Evolutionary conservation across 2,113 vertebrate genomes (phyloP), one percentile per base, ranked within the genome.

Genomic region (Narcine bancroftii): DNA sequence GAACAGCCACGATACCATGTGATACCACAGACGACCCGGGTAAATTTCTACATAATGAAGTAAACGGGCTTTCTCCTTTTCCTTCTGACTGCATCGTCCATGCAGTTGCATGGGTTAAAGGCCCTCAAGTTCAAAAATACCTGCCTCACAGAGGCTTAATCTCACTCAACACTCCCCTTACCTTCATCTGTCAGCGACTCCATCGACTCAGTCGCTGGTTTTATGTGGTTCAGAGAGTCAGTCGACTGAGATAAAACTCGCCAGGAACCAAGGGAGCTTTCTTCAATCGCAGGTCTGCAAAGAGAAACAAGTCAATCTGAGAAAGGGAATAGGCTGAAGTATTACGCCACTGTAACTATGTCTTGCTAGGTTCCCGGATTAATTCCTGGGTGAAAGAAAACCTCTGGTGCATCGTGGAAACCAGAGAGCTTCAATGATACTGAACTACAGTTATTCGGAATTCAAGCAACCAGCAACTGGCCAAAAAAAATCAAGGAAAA

Each of bases 121-220:
- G 15, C 53, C 33, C n/a, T 47, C 24, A 42, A 79, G 1, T 79
- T 6, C 10, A 53, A 50, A 47, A 15, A n/a, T 36, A 24, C 72
- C 36, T 39, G 72, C n/a, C 72, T 11, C 72, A 73, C 72, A n/a
- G 2, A n/a, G 71, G 33, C 71, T 33, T 13, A 19, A 2, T 17
- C 76, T 26, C 87, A 89, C 63, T 45, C 56, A 65, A 45, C 63
- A 66, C 63, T 45, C 42, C 71, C 92, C 95, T 96, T 94, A 99
- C 98, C 98, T 96, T 99, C 98, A 77, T 99, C 98, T 47, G 97
- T 97, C 63, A 99, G 96, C 0, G 98, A 99, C 93, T 99, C 98
- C 76, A 95, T 97, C 66, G 98, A 99, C 93, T 97, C 97, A n/a
- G 97, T 98, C 93, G 97, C 97, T 93, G 97, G 96, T 95, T 95